A percentile compares a stretch with the other conserved stretches of the same genome.
Conservation (phyloP, 2,888 invertebrate species). For the Nomada lathburiana region DNA sequence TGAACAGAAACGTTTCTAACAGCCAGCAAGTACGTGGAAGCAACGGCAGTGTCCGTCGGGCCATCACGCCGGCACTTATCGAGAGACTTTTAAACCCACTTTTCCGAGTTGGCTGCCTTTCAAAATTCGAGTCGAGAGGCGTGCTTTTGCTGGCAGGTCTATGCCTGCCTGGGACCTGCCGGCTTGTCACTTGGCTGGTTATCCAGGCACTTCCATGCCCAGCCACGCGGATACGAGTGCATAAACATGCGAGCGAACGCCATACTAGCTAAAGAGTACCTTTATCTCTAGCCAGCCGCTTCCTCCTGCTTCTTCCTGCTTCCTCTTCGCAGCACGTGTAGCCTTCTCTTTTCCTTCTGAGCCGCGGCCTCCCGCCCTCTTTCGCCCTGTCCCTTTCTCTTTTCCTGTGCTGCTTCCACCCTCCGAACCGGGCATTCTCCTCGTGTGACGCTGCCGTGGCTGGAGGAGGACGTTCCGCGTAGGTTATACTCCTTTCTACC, state of each 20-base stretch:
- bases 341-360: slow-evolving; percentile 60
- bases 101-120: slow-evolving; percentile 84
- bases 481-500: slow-evolving; percentile 82
- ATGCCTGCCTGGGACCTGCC: slow-evolving; percentile 71
- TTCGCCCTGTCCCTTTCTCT: slow-evolving; percentile 49
- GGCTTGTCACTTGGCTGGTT: slow-evolving; percentile 84
- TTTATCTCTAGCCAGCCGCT: slow-evolving; percentile 83
- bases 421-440: slow-evolving; percentile 72
- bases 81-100: slow-evolving; percentile 84
- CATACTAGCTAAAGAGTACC: slow-evolving; percentile 83
- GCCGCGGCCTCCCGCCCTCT: slow-evolving; percentile 42
- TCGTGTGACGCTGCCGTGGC: slow-evolving; percentile 70
- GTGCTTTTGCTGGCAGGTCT: slow-evolving; percentile 69
- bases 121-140: slow-evolving; percentile 81
- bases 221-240: slow-evolving; percentile 84
- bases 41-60: slow-evolving; percentile 59
- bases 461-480: slow-evolving; percentile 80
- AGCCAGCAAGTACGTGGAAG: slow-evolving; percentile 47
- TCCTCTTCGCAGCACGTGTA: slow-evolving; percentile 24
- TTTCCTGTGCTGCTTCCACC: slow-evolving; percentile 59
- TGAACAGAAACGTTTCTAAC: slow-evolving; percentile 54
- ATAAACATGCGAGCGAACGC: slow-evolving; percentile 83
- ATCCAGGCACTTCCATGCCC: slow-evolving; percentile 84
- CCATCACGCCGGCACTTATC: slow-evolving; percentile 80
- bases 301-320: slow-evolving; percentile 63